Base-by-base conservation (phyloP, 2,888 invertebrate species). In the Rosalia funebris region DNA sequence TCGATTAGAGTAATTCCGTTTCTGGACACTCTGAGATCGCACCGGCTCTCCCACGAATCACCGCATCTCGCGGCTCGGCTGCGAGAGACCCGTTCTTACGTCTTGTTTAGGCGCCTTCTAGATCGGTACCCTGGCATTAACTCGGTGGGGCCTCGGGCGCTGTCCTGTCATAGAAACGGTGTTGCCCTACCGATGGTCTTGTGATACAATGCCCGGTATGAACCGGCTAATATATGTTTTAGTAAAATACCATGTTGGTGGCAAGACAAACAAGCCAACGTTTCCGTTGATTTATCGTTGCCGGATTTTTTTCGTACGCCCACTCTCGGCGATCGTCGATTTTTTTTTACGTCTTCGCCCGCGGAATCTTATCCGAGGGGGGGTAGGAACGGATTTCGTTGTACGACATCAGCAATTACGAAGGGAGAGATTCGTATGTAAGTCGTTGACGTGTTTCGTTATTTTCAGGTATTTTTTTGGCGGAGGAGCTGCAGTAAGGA, bases 21-120 rank as follows among this genome's bases (percentile, higher is more conserved):
- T n/a, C n/a, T n/a, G n/a, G n/a, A n/a, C n/a, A n/a, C n/a, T n/a
- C n/a, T n/a, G n/a, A n/a, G n/a, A n/a, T n/a, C n/a, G n/a, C n/a
- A n/a, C n/a, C n/a, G n/a, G n/a, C n/a, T n/a, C n/a, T n/a, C n/a
- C n/a, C n/a, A n/a, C n/a, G n/a, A n/a, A n/a, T n/a, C n/a, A n/a
- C n/a, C n/a, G n/a, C n/a, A n/a, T n/a, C n/a, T 25, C 25, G 25
- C 4, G 25, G 25, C 25, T 25, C 25, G 25, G 4, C 3, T 7
- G 25, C 25, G 4, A 25, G 4, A 25, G 70, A 68, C 68, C 67
- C 69, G 71, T 73, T 65, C 71, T 76, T 75, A 77, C 74, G 77
- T 78, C 78, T 78, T 78, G 74, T 78, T 78, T 77, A 78, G 78
- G 77, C 77, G 77, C 77, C 77, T 70, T 70, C 67, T 69, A 71